Percentiles rank a stretch among this genome's conserved stretches.
Conservation (phyloP, 2,888 invertebrate genomes). For the Antheraea assamensis region DNA sequence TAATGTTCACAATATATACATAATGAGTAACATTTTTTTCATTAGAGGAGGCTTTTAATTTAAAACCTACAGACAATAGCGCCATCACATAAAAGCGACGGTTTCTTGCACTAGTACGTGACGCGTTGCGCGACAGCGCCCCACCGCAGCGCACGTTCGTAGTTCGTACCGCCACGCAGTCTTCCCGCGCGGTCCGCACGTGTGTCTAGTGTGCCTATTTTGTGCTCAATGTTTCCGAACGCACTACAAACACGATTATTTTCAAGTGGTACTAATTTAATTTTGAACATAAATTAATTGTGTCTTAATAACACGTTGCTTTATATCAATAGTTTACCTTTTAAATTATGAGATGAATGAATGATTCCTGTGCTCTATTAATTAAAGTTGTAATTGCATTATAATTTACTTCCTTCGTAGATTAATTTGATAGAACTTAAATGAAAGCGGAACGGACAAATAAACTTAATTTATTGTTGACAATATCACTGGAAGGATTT, state of each 20-base stretch:
- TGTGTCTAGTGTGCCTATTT: constrained; percentile 71
- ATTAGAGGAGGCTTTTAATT: background rate
- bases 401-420: constrained; percentile 71
- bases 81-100: constrained; percentile 56
- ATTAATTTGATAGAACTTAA: constrained; percentile 75
- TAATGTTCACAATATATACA: background rate
- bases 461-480: constrained; percentile 64
- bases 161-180: constrained; percentile 75
- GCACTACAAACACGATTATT: constrained; percentile 52
- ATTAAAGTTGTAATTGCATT: constrained; percentile 72
- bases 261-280: constrained; percentile 54
- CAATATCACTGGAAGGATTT: constrained; percentile 56
- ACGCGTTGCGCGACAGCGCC: constrained; percentile 52
- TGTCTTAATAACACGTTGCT: constrained; percentile 45
- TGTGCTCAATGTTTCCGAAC: constrained; percentile 59
- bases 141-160: constrained; percentile 58
- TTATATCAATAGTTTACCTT: constrained; percentile 38
- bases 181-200: constrained; percentile 80
- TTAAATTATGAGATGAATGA: constrained; percentile 50
- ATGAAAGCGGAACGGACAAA: constrained; percentile 71
- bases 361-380: constrained; percentile 64
- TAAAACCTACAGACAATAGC: constrained; percentile 44
- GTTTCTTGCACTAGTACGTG: constrained; percentile 45
- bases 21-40: background rate
- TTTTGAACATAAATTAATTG: constrained; percentile 47